phyloP scores from a whole-genome alignment of 2,888 invertebrate genomes.

The Phalera bucephala region DNA sequence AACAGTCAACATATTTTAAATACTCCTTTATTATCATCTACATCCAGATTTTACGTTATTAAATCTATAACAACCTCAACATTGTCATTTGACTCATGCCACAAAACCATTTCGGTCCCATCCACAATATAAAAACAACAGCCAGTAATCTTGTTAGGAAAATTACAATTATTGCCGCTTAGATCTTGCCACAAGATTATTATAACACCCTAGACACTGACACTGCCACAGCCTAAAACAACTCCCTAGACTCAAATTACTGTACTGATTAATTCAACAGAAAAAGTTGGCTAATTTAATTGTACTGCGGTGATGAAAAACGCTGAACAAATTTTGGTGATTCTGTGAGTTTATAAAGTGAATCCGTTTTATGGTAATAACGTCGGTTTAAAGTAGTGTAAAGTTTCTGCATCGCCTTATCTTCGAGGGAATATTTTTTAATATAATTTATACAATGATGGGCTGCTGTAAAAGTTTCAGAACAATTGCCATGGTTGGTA shows the following conservation, averaged over 20 bases:
- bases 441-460: conserved; percentile 47
- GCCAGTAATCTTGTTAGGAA: too few relatives aligned
- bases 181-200: too few relatives aligned
- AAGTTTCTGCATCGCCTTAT: conserved; percentile 48
- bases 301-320: conserved; percentile 12
- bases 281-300: not conserved
- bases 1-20: too few relatives aligned
- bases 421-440: conserved; percentile 36
- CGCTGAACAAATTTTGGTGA: conserved; percentile 33
- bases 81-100: too few relatives aligned
- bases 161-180: too few relatives aligned
- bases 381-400: conserved; percentile 42
- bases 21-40: too few relatives aligned
- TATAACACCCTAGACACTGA: too few relatives aligned
- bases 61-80: too few relatives aligned
- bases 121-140: too few relatives aligned
- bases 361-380: conserved; percentile 40
- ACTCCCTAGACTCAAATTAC: not conserved
- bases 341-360: conserved; percentile 37
- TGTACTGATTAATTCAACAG: not conserved
- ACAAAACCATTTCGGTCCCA: too few relatives aligned
- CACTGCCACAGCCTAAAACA: conserved; percentile 11
- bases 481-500: too few relatives aligned
- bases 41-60: too few relatives aligned
- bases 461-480: not conserved